Base-by-base conservation (phyloP, 2,888 invertebrate genomes). In the Eucera pruinosa region DNA sequence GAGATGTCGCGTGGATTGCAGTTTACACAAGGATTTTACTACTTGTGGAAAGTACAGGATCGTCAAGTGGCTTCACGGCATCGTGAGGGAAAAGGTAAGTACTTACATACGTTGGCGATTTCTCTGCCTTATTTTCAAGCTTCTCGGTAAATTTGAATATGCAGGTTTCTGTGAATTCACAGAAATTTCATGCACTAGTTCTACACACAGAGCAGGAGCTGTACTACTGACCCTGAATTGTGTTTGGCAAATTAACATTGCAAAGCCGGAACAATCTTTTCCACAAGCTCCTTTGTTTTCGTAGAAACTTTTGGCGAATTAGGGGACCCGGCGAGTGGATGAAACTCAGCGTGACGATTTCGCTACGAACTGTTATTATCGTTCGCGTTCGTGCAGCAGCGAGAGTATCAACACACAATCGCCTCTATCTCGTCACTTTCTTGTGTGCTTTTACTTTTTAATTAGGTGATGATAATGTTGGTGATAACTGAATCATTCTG, bases 31-130 rank as follows among this genome's bases (percentile, higher is more conserved):
- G 65, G 90, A 90, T 65, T 75, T 87, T 3, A 69, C 89, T 15
- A 82, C 84, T 5, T 92, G 93, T 60, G 90, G 91, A 6, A 92
- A 91, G 70, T 92, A 90, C 80, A 88, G 87, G 76, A 87, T 88
- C 4, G 88, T 90, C 5, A 86, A 87, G 52, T 92, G 92, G 91
- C 75, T 92, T 11, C 86, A 91, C 66, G 80, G 90, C 68, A 66
- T 89, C 36, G 89, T 86, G 2, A 87, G 80, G 52, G 87, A 92
- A 65, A 91, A 91, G 91, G 92, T 92, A 85, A n/a, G n/a, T n/a
- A n/a, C n/a, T n/a, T n/a, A n/a, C n/a, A n/a, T n/a, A n/a, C n/a
- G n/a, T n/a, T n/a, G n/a, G n/a, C n/a, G n/a, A n/a, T n/a, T n/a
- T n/a, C n/a, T n/a, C n/a, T n/a, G n/a, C n/a, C n/a, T n/a, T n/a